Percentiles rank a stretch among this genome's conserved stretches.
Evolutionary conservation across 2,797 vertebrate genomes (phyloP).

Genomic region (Monodelphis domestica): DNA sequence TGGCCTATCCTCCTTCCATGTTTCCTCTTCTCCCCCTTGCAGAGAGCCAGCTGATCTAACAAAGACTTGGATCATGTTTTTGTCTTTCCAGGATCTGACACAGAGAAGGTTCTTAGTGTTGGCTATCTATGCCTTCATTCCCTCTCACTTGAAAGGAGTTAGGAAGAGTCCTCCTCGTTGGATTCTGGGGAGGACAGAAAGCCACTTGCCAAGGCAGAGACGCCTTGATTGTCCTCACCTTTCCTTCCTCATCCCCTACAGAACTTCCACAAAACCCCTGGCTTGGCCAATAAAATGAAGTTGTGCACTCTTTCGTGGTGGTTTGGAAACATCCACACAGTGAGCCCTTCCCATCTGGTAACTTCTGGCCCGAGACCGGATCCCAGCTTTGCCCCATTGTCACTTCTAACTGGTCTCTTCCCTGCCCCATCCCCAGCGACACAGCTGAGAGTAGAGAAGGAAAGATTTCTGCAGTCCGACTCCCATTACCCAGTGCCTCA

Average conservation of each 20-base stretch:
- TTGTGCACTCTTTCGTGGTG: background rate
- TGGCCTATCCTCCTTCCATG: no score
- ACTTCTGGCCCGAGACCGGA: background rate
- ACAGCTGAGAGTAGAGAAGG: background rate
- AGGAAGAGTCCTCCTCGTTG: no score
- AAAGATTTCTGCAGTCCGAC: fast-evolving
- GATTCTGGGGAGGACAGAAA: no score
- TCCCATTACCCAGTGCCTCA: constrained; percentile 23
- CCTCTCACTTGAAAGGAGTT: no score
- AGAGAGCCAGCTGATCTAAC: no score
- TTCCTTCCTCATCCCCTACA: background rate
- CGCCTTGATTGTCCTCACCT: no score
- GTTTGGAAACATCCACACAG: background rate
- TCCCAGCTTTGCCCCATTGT: background rate
- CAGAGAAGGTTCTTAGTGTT: no score
- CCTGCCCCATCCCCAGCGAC: background rate
- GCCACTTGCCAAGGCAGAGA: no score
- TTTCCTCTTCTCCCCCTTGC: no score
- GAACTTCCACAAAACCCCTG: background rate
- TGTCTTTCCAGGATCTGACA: no score
- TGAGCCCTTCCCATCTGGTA: background rate
- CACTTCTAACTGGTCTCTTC: background rate
- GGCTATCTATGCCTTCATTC: no score
- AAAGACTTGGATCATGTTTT: no score
- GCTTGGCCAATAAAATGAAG: background rate